Evolutionary conservation across 2,113 vertebrate species (phyloP).

Genomic region (Peucedramus taeniatus): DNA sequence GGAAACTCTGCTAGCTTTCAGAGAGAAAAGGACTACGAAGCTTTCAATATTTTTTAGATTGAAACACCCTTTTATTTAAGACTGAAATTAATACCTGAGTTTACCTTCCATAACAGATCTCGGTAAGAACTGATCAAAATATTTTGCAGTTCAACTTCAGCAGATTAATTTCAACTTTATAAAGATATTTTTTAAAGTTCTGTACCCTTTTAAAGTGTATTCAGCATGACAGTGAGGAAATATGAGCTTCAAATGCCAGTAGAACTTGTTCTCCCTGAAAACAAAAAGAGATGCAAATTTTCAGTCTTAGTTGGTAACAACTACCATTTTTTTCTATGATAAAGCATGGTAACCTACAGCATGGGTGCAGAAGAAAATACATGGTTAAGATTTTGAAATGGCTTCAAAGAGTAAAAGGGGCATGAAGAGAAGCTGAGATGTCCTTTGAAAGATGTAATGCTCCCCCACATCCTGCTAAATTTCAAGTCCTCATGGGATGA

Average conservation of each 20-base stretch:
- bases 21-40: neutral
- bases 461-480: neutral
- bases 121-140: neutral
- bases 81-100: neutral
- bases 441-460: neutral
- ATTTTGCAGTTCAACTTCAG: neutral
- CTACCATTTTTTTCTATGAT: neutral
- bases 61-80: neutral
- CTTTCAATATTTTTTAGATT: neutral
- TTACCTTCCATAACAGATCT: neutral
- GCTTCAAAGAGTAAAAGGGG: neutral
- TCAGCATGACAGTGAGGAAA: slow-evolving; percentile 88
- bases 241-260: slow-evolving; percentile 90
- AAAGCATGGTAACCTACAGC: neutral
- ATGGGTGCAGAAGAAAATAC: neutral
- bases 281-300: neutral
- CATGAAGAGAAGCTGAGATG: neutral
- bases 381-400: neutral
- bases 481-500: neutral
- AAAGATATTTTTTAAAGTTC: neutral
- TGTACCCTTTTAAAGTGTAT: slow-evolving; percentile 85
- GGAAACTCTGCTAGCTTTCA: neutral
- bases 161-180: neutral
- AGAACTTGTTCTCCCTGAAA: slow-evolving; percentile 83
- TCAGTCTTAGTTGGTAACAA: neutral